These are phyloP conservation scores for Morus bassanus DNA, from an alignment of 2,797 vertebrate species.

Conservation along the genomic window DNA sequence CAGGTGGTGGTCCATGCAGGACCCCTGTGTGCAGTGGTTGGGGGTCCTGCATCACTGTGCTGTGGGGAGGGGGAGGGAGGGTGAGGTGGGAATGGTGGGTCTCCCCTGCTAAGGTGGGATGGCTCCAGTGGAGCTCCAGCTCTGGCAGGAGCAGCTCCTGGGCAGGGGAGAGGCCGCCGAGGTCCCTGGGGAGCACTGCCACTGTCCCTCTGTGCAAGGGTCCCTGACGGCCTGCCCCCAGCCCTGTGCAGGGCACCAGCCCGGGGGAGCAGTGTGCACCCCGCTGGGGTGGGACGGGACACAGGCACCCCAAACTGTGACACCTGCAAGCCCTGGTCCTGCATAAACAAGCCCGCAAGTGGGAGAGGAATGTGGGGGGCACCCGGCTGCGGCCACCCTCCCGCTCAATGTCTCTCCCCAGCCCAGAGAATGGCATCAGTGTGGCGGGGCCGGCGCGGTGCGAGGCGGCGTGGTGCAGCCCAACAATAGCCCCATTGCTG, in stretches of 20 bases:
- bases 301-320: neutral
- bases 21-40: accelerated
- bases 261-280: neutral
- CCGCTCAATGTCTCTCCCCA: neutral
- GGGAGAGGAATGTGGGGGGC: slow-evolving; percentile 73
- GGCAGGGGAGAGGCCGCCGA: neutral
- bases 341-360: neutral
- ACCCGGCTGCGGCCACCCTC: neutral
- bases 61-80: accelerated
- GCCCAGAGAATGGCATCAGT: slow-evolving; percentile 61
- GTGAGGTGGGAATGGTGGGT: neutral
- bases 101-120: neutral
- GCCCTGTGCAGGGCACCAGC: neutral
- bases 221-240: neutral
- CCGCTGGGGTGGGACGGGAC: accelerated
- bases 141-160: neutral
- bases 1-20: neutral
- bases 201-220: accelerated
- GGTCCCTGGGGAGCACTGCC: neutral
- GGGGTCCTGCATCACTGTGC: neutral
- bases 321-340: accelerated
- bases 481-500: slow-evolving; percentile 76
- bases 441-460: neutral
- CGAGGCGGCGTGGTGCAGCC: slow-evolving; percentile 22
- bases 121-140: neutral